Conservation (phyloP, 1,140 invertebrate species). For the Drosophila bocqueti region DNA sequence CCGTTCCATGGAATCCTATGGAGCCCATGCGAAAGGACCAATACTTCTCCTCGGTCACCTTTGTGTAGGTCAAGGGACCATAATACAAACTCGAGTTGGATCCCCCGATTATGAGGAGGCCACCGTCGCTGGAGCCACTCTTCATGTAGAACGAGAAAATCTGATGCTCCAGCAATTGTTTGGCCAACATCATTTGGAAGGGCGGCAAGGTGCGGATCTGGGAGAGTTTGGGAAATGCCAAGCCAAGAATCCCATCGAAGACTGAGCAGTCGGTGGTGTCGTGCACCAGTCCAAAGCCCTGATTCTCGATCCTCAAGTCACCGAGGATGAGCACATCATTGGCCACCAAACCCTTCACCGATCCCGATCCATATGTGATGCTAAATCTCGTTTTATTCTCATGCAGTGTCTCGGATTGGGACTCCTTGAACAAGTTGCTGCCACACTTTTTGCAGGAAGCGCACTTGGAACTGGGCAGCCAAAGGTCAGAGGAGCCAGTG, state of each 20-base stretch:
- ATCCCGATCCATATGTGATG: conserved; percentile 30
- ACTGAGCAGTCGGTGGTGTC: conserved; percentile 86
- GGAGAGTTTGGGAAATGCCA: conserved; percentile 94
- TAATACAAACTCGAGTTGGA: conserved; percentile 44
- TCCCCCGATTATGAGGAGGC: conserved; percentile 48
- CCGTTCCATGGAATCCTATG: conserved; percentile 16
- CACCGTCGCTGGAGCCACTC: conserved; percentile 88
- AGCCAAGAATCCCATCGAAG: conserved; percentile 97
- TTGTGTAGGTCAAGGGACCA: conserved; percentile 48
- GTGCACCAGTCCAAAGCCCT: conserved; percentile 33
- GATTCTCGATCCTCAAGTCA: conserved; percentile 7
- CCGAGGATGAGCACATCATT: conserved; percentile 12
- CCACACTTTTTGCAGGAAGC: conserved; percentile 94
- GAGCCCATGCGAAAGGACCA: conserved; percentile 61
- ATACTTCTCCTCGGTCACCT: conserved; percentile 43
- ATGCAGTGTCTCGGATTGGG: conserved; percentile 12
- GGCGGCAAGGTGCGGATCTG: conserved; percentile 95
- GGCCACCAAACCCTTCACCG: conserved; percentile 20
- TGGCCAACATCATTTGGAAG: conserved; percentile 97
- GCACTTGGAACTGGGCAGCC: conserved; percentile 67
- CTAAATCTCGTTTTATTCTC: neutral
- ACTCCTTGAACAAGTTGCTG: conserved; percentile 93
- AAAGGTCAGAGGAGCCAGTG: conserved; percentile 69
- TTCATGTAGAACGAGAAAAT: conserved; percentile 96
- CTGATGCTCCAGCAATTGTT: conserved; percentile 90